Evolutionary conservation across 2,113 vertebrate species (phyloP).

Genomic region (Chiloscyllium plagiosum): DNA sequence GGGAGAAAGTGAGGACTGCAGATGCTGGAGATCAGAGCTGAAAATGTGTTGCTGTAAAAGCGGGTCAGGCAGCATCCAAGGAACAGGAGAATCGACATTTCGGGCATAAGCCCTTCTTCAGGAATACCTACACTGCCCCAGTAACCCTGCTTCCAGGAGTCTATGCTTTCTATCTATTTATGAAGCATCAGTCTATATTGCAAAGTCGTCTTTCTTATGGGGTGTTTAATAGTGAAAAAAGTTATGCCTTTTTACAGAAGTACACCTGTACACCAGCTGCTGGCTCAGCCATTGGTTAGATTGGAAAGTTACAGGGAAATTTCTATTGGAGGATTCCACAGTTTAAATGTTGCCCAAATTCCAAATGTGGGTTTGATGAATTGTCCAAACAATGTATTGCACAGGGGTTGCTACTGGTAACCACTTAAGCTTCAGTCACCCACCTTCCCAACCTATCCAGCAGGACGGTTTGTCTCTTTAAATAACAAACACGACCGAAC

Average conservation of each 20-base stretch:
- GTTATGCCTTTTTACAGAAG: not conserved
- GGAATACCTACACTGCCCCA: not conserved
- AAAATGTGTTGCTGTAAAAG: too few species aligned
- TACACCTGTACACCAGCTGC: not conserved
- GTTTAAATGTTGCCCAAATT: not conserved
- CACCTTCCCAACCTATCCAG: conserved; percentile 4
- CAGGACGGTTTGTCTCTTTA: not conserved
- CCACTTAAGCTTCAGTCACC: not conserved
- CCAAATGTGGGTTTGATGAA: not conserved
- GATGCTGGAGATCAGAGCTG: too few species aligned
- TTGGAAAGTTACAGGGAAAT: not conserved
- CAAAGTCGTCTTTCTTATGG: not conserved
- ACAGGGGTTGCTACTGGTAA: not conserved
- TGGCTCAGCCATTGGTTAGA: not conserved
- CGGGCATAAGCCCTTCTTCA: too few species aligned
- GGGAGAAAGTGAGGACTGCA: too few species aligned
- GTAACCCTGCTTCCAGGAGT: not conserved
- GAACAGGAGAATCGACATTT: too few species aligned
- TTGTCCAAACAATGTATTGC: not conserved
- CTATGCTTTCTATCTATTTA: not conserved
- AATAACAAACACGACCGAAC: too few species aligned
- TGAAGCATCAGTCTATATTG: not conserved
- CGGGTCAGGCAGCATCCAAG: too few species aligned
- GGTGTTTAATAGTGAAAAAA: not conserved
- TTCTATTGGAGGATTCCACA: not conserved